Evolutionary conservation across 2,797 vertebrate species (phyloP).

Genomic region (Siniperca scherzeri): DNA sequence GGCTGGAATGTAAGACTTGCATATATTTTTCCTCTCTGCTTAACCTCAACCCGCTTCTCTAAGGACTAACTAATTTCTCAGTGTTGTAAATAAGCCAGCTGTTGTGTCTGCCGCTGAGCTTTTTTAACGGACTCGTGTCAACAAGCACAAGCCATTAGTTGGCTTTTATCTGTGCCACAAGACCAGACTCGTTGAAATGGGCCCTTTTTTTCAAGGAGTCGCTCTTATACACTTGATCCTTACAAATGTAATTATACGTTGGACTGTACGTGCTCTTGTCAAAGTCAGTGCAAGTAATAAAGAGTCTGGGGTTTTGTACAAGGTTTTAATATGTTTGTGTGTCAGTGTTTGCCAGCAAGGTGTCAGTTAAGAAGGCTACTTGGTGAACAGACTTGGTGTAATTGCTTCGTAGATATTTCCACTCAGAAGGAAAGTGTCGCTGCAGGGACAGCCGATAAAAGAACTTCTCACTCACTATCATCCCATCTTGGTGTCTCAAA

Average conservation of each 20-base stretch:
- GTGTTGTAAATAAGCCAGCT: conserved; percentile 73
- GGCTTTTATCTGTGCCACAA: conserved; percentile 67
- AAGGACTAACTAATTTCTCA: conserved; percentile 72
- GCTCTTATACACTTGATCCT: conserved; percentile 37
- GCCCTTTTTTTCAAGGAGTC: conserved; percentile 35
- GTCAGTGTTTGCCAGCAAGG: conserved; percentile 42
- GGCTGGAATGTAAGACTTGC: conserved; percentile 70
- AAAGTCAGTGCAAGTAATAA: conserved; percentile 24
- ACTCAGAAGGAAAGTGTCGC: conserved; percentile 37
- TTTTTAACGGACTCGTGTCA: conserved; percentile 61
- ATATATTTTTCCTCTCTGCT: conserved; percentile 58
- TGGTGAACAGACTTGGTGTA: conserved; percentile 35
- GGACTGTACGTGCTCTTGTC: conserved; percentile 24
- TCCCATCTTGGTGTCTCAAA: conserved; percentile 17
- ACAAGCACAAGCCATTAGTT: conserved; percentile 70
- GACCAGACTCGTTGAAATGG: conserved; percentile 48
- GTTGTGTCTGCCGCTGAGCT: conserved; percentile 67
- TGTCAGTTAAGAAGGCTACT: conserved; percentile 27
- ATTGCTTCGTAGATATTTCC: conserved; percentile 59
- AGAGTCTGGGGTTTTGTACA: conserved; percentile 14
- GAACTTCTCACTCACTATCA: conserved; percentile 55
- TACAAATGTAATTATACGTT: conserved; percentile 56
- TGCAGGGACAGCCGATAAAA: conserved; percentile 41
- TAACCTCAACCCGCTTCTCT: conserved; percentile 74
- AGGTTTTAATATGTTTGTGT: conserved; percentile 49